Base-by-base conservation (phyloP, 2,113 vertebrate genomes). In the Pterocles gutturalis region DNA sequence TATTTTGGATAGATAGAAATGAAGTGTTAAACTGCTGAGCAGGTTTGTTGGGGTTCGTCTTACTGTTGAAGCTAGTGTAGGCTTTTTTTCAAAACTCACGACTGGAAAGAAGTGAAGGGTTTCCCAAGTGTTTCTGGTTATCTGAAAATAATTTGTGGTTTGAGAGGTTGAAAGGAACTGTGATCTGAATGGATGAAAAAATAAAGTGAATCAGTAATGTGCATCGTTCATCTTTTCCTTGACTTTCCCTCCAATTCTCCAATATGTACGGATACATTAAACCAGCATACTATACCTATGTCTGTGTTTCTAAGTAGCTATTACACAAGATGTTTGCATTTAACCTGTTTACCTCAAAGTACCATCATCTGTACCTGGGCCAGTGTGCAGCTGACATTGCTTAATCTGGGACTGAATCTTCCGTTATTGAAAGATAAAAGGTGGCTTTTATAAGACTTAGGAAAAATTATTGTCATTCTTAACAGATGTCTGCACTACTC, bases 61-160 rank as follows among this genome's bases (percentile, higher is more conserved):
- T 10, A 4, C 51, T 72, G 81, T 48, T 43, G 21, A 62, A n/a
- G 25, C 26, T 84, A 3, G 2, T 0, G 0, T 25, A 84, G 60
- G 41, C 13, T 79, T 81, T 89, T 61, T 41, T 51, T 66, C 10
- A 67, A 83, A 85, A 67, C 6, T 12, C 22, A 8, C 38, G 62
- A n/a, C 20, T 64, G n/a, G 18, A 13, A n/a, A 31, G 46, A 79
- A 67, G 51, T 4, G 3, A 69, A n/a, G 25, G 21, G 26, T 54
- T 83, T 60, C 24, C 61, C 13, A 41, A 21, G 6, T 57, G 33
- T 48, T 87, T 60, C 22, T 54, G n/a, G 22, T 38, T 57, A 19
- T 34, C 49, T 85, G 11, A 38, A 49, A 88, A 34, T 13, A 79
- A n/a, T 64, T 88, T 60, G 13, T 2, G 3, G 31, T 58, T 46